Evolutionary conservation across 1,140 invertebrate species (phyloP).

Genomic region (Rhysida immarginata): DNA sequence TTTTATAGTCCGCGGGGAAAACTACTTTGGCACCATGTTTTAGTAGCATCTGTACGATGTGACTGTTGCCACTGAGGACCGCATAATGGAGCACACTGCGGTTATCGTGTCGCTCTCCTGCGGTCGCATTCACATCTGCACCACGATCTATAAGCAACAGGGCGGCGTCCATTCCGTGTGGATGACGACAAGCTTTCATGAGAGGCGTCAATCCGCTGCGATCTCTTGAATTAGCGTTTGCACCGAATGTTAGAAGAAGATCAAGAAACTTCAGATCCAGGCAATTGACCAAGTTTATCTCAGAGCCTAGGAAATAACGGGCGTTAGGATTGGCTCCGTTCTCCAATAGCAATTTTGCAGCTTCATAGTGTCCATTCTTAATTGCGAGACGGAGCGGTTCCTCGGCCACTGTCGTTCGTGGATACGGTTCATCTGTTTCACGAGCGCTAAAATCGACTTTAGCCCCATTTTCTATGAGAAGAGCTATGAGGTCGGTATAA

Average conservation of each 20-base stretch:
- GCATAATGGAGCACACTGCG: slow-evolving; percentile 73
- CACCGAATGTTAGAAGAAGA: slow-evolving; percentile 63
- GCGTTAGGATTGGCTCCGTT: slow-evolving; percentile 46
- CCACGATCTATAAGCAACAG: slow-evolving; percentile 58
- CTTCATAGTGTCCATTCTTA: slow-evolving; percentile 66
- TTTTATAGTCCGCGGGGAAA: slow-evolving; percentile 48
- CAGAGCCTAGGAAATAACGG: slow-evolving; percentile 71
- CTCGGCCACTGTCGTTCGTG: slow-evolving; percentile 33
- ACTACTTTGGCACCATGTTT: slow-evolving; percentile 61
- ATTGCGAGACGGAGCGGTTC: slow-evolving; percentile 67
- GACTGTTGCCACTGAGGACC: slow-evolving; percentile 59
- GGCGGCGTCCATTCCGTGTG: slow-evolving; percentile 55
- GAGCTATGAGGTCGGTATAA: slow-evolving; percentile 36
- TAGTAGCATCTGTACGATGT: slow-evolving; percentile 60
- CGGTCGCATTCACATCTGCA: slow-evolving; percentile 64
- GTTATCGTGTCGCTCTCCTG: slow-evolving; percentile 61
- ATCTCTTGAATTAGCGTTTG: slow-evolving; percentile 68
- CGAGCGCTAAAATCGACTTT: slow-evolving; percentile 15
- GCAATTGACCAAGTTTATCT: slow-evolving; percentile 68
- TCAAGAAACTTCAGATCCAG: slow-evolving; percentile 63
- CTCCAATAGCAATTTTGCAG: slow-evolving; percentile 45
- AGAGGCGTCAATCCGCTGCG: slow-evolving; percentile 66
- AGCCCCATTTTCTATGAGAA: slow-evolving; percentile 61
- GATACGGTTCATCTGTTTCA: slow-evolving; percentile 15
- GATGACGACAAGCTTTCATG: slow-evolving; percentile 45